Percentiles rank a stretch among this genome's conserved stretches.
These are phyloP conservation scores for Prionailurus viverrinus DNA, from an alignment of 2,113 vertebrate species.

Conservation along the genomic window DNA sequence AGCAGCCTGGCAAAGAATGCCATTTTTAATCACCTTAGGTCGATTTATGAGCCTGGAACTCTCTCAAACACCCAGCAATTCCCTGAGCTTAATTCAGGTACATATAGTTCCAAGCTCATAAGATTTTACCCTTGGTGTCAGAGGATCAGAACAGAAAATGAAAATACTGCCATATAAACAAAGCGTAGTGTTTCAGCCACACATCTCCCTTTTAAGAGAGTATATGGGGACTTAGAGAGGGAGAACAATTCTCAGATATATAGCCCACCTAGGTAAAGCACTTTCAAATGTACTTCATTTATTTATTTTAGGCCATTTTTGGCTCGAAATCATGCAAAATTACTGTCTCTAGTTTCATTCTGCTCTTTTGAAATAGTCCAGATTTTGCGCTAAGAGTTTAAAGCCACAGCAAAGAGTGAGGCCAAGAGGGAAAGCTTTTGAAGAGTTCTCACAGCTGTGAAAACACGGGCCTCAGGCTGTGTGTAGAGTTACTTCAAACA, in stretches of 20 bases:
- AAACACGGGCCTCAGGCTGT: slow-evolving; percentile 92
- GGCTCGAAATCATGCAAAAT: slow-evolving; percentile 91
- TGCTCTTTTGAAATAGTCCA: slow-evolving; percentile 91
- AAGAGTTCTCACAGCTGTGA: slow-evolving; percentile 95
- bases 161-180: slow-evolving; percentile 85
- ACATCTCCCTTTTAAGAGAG: slow-evolving; percentile 81
- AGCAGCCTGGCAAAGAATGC: slow-evolving; percentile 66
- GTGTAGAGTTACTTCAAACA: slow-evolving; percentile 92
- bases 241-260: slow-evolving; percentile 88
- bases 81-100: slow-evolving; percentile 87
- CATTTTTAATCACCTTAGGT: slow-evolving; percentile 82
- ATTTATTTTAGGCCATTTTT: slow-evolving; percentile 93
- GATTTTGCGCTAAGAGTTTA: slow-evolving; percentile 89
- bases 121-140: slow-evolving; percentile 77
- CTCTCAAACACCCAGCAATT: slow-evolving; percentile 79
- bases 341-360: slow-evolving; percentile 92
- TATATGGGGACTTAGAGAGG: slow-evolving; percentile 63
- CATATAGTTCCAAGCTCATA: slow-evolving; percentile 80
- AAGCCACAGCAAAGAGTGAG: slow-evolving; percentile 89
- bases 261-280: slow-evolving; percentile 93
- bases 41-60: slow-evolving; percentile 83
- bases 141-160: slow-evolving; percentile 81
- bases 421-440: slow-evolving; percentile 92
- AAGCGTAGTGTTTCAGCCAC: slow-evolving; percentile 75
- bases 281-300: slow-evolving; percentile 92